Percentiles rank a stretch among this genome's conserved stretches.
Evolutionary conservation across 1,140 invertebrate genomes (phyloP).

Genomic region (Proales similis): DNA sequence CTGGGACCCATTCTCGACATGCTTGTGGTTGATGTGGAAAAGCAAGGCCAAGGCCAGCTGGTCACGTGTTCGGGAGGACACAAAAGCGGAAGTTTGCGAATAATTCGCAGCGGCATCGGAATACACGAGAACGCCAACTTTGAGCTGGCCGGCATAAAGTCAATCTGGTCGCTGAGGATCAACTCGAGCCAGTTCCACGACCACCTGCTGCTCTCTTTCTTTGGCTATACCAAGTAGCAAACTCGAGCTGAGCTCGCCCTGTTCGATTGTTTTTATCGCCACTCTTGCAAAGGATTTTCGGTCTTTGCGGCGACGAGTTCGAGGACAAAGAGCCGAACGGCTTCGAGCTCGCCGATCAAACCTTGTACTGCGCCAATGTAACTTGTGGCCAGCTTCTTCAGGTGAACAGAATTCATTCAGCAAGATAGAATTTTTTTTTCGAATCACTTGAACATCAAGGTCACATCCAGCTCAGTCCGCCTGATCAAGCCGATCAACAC

Average conservation of each 20-base stretch:
- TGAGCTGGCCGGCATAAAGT: conserved; percentile 81
- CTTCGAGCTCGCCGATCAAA: conserved; percentile 81
- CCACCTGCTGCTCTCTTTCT: conserved; percentile 43
- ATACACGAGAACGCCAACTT: conserved; percentile 95
- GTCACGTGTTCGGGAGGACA: conserved; percentile 95
- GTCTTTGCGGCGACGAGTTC: conserved; percentile 72
- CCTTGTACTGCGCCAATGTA: conserved; percentile 85
- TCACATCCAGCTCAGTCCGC: conserved; percentile 67
- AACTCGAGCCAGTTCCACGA: conserved; percentile 39
- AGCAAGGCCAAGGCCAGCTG: conserved; percentile 77
- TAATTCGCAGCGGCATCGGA: conserved; percentile 93
- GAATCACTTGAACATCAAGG: conserved; percentile 55
- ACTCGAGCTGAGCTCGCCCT: conserved; percentile 56
- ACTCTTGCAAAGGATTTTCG: conserved; percentile 85
- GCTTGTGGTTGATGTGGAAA: conserved; percentile 82
- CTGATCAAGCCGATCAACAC: conserved; percentile 62
- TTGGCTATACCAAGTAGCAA: conserved; percentile 41
- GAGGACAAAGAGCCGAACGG: conserved; percentile 79
- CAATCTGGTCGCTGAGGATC: conserved; percentile 35
- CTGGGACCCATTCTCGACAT: conserved; percentile 94
- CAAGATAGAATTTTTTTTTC: conserved; percentile 1
- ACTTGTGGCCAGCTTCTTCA: conserved; percentile 66
- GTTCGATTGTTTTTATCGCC: conserved; percentile 85
- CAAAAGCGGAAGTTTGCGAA: conserved; percentile 90
- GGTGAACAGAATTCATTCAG: conserved; percentile 40